Base-by-base conservation (phyloP, 1,140 invertebrate species). In the Batillaria attramentaria region DNA sequence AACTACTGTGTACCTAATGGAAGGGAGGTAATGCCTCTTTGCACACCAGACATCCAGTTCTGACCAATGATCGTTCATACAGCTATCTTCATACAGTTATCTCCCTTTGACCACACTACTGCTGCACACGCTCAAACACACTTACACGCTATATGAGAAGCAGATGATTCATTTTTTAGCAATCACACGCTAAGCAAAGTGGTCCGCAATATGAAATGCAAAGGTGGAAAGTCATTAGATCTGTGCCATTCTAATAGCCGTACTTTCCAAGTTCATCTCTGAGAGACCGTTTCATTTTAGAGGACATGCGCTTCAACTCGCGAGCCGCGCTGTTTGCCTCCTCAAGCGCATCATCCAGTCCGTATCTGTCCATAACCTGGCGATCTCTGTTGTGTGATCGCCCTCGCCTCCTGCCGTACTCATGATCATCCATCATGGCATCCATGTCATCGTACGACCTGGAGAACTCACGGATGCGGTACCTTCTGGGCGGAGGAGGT, bases 221-320 rank as follows among this genome's bases (percentile, higher is more conserved):
- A n/a, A n/a, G n/a, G n/a, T n/a, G n/a, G n/a, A n/a, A n/a, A n/a
- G n/a, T n/a, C n/a, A n/a, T n/a, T n/a, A n/a, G n/a, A n/a, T n/a
- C n/a, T n/a, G n/a, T n/a, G n/a, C n/a, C n/a, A n/a, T 2, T n/a
- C 41, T 70, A 70, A 35, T 43, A 79, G 31, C 78, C 57, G 41
- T 77, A 62, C 62, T 72, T 77, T 4, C 41, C 68, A 2, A 84
- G 74, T 54, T 89, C 88, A 60, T 89, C 86, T 73, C 85, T 80
- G 33, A 88, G 79, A 54, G 81, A 79, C 33, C 85, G 79, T 82
- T 86, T 89, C 87, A 89, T 88, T 78, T 86, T 87, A 62, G 87
- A 81, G 0, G 88, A 88, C 82, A 89, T 80, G 65, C 79, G 81
- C 76, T 85, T 88, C 28, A 89, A 78, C 60, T 89, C 83, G 13